Evolutionary conservation across 1,140 invertebrate species (phyloP), one percentile per base, ranked within the genome.

Genomic region (Ceratosolen fusciceps): DNA sequence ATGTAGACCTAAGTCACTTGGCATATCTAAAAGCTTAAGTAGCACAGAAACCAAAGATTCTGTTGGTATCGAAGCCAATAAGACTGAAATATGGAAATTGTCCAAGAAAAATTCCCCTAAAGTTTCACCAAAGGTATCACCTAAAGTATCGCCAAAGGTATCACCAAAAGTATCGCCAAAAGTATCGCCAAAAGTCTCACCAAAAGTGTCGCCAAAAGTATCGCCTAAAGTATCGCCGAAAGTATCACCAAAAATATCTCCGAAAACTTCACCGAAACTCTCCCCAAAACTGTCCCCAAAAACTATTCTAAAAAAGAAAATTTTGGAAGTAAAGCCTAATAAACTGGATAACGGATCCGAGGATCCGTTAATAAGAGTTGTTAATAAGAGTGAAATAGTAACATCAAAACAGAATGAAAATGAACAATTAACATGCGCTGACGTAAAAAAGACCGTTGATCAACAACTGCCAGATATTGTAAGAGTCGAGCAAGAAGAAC

Each of bases 1-100:
- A 43, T 81, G 83, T 7, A 84, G 89, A 77, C 90, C 88, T 2
- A 90, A 89, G 54, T 90, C 88, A 0, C 74, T 90, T 37, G 88
- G 88, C 29, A 90, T 90, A 78, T 89, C 89, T 0, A 90, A 90
- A 74, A 90, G 89, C 71, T 83, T 90, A 65, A 85, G 88, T n/a
- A 89, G 87, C 60, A 86, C 87, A 0, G 90, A 90, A 56, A 88
- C 85, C 34, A 90, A 85, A 77, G 90, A 90, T 74, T 88, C 82
- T 10, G 74, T 73, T 24, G 84, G 62, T 67, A 34, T 82, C 2
- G 89, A 86, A 77, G 31, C 72, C 16, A 80, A 82, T 29, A 88
- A 85, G 76, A 29, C 81, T 5, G 85, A 86, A 62, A 79, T 80
- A 26, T 8, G 65, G 0, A 88, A 84, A 77, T 76, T 72, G 65